Evolutionary conservation across 1,140 invertebrate genomes (phyloP), one percentile per base, ranked within the genome.

Genomic region (Drosophila sp.): DNA sequence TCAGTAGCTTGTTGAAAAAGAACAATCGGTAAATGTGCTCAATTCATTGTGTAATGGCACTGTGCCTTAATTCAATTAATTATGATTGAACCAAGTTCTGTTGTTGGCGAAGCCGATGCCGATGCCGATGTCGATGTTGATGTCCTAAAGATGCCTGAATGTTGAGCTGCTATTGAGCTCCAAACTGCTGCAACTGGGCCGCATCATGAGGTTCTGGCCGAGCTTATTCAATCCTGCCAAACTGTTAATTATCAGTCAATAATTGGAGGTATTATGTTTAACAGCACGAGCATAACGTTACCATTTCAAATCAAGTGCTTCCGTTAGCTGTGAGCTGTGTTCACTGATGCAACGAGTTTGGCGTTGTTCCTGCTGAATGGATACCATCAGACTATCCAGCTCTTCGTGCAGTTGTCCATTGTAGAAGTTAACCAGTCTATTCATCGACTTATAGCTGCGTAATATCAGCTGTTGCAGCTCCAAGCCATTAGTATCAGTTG

Each of bases 291-390:
- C 18, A 1, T 32, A 27, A 25, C 2, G 16, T 56, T 46, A 67
- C 64, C 56, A 59, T 21, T 59, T 50, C 13, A 67, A 51, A 27
- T 67, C 64, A 7, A 67, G 56, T 11, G 54, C 64, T 32, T 67
- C 54, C 14, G 64, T 67, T 14, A 67, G 45, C 45, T 67, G 64
- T 34, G 64, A 67, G 21, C 45, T 67, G 27, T 67, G 64, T n/a
- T 56, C 41, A 16, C 9, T 66, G 63, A 38, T 46, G 51, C 45
- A 16, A 2, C 56, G 45, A 0, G 7, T 13, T 21, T 40, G 18
- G 0, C 13, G 13, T 29, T 14, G 21, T 7, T 50, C 14, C 16
- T 56, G 43, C 14, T 51, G 25, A 7, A 45, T 21, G 62, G 62
- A 54, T 9, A 9, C n/a, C 29, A 46, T 8, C 6, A 66, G 40